phyloP scores from a whole-genome alignment of 2,888 invertebrate genomes.

The Mechanitis messenoides region DNA sequence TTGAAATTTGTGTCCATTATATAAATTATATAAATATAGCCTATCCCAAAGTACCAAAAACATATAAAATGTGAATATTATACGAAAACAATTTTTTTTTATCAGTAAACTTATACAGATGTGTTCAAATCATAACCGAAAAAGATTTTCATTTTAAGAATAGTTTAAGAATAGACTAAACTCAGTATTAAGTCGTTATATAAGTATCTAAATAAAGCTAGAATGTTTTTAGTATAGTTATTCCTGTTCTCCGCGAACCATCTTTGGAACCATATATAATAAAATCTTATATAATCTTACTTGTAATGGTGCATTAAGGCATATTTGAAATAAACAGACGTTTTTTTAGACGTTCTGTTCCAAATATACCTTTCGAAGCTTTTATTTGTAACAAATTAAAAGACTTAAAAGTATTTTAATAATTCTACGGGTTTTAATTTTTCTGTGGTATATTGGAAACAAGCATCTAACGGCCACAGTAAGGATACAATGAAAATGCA shows the following conservation, averaged over 20 bases:
- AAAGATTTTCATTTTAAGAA: no score
- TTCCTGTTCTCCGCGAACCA: no score
- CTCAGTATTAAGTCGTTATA: no score
- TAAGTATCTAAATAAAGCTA: no score
- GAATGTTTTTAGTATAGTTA: no score
- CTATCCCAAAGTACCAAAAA: not conserved
- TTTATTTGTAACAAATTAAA: not conserved
- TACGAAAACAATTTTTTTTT: not conserved
- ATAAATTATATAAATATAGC: constrained; percentile 14
- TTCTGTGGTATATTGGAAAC: constrained; percentile 22
- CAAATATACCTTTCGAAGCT: no score
- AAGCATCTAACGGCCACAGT: constrained; percentile 25
- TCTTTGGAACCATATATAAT: no score
- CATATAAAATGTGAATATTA: not conserved
- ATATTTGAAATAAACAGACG: no score
- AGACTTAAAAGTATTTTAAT: not conserved
- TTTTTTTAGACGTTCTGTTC: no score
- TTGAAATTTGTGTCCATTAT: constrained; percentile 43
- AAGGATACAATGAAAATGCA: constrained; percentile 41
- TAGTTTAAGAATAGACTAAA: no score
- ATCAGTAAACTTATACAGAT: not conserved
- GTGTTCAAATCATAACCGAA: not conserved
- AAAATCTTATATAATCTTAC: no score
- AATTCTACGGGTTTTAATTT: not conserved
- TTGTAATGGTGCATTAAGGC: no score